Evolutionary conservation across 2,888 invertebrate genomes (phyloP).

Genomic region (Drosophila affinis): DNA sequence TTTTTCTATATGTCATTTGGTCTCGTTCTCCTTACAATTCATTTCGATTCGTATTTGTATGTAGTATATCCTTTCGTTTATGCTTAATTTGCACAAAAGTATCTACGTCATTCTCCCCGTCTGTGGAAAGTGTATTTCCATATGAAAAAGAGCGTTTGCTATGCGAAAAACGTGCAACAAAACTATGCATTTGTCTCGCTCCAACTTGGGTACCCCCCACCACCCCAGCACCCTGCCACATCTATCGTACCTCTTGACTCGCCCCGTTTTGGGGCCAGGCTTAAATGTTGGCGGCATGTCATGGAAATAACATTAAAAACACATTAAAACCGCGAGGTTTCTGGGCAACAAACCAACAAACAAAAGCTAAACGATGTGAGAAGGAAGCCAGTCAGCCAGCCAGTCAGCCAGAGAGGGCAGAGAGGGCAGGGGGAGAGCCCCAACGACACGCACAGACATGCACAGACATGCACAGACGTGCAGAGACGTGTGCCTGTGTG

Average conservation of each 20-base stretch:
- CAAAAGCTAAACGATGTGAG: conserved; percentile 79
- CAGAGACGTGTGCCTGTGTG: conserved; percentile 21
- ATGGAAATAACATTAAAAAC: conserved; percentile 80
- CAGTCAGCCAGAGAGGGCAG: conserved; percentile 5
- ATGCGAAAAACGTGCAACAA: conserved; percentile 71
- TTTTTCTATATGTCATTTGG: too few species aligned
- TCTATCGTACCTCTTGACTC: conserved; percentile 1
- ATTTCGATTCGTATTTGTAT: too few species aligned
- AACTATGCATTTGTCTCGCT: conserved; percentile 68
- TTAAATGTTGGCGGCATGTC: conserved; percentile 78
- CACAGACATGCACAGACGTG: conserved; percentile 5
- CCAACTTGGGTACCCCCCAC: conserved; percentile 19
- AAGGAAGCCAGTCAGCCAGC: conserved; percentile 40
- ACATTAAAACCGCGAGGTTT: conserved; percentile 79
- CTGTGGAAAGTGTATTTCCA: conserved; percentile 6
- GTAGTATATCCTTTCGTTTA: neutral
- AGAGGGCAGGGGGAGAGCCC: conserved; percentile 47
- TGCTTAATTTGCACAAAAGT: neutral
- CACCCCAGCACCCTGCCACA: neutral
- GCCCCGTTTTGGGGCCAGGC: conserved; percentile 57
- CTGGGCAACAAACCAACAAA: conserved; percentile 61
- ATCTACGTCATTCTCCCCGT: neutral
- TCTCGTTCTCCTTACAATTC: too few species aligned
- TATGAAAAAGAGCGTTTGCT: conserved; percentile 34
- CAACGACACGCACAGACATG: conserved; percentile 8